Percentiles rank a stretch among this genome's conserved stretches.
Conservation (phyloP, 2,888 invertebrate species). For the Meteorus colon region DNA sequence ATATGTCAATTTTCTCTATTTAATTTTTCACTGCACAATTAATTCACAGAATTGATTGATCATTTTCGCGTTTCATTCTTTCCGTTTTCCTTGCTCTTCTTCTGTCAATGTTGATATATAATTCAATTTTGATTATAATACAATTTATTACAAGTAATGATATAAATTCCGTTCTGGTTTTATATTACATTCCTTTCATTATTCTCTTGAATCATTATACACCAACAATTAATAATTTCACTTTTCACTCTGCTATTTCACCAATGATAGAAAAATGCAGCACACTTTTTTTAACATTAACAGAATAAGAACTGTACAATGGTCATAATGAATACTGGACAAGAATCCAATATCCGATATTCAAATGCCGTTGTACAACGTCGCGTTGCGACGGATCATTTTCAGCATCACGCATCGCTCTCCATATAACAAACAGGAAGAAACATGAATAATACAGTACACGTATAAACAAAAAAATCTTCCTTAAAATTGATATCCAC, state of each 20-base stretch:
- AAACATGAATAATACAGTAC: background rate
- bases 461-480: background rate
- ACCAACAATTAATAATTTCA: no score
- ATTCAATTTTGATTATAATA: no score
- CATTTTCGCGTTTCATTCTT: background rate
- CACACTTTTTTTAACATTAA: background rate
- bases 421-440: background rate
- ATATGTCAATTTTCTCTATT: no score
- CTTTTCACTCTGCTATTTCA: no score
- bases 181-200: no score
- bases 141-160: no score
- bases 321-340: background rate
- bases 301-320: background rate
- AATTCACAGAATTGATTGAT: background rate
- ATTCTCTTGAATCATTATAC: no score
- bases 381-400: slow-evolving; percentile 38
- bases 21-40: background rate
- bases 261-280: no score
- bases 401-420: slow-evolving; percentile 28
- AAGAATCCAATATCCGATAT: background rate
- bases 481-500: background rate
- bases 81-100: background rate
- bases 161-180: no score
- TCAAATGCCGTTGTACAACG: background rate
- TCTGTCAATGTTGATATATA: background rate